Evolutionary conservation across 2,797 vertebrate genomes (phyloP).

Genomic region (Petrocephalus sullivani): DNA sequence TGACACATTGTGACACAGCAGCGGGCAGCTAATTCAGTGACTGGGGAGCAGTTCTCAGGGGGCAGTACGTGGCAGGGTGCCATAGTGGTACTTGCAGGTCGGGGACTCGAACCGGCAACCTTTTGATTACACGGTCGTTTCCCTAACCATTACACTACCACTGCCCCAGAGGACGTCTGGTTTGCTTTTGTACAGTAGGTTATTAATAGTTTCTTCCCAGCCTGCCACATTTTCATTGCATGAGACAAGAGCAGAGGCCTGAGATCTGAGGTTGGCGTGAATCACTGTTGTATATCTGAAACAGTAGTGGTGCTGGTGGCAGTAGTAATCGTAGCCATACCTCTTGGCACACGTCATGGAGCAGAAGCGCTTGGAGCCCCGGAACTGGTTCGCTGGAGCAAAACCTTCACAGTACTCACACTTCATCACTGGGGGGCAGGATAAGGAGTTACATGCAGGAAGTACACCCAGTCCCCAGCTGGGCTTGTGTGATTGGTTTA

Average conservation of each 20-base stretch:
- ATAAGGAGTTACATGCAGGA: neutral
- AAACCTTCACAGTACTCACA: slow-evolving; percentile 92
- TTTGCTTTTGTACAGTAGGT: neutral
- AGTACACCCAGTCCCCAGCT: neutral
- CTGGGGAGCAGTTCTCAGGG: no score
- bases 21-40: no score
- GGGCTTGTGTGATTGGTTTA: no score
- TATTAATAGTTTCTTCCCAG: neutral
- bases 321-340: slow-evolving; percentile 46
- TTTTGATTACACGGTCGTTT: no score
- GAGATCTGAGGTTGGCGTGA: neutral
- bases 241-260: neutral
- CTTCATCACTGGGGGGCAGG: slow-evolving; percentile 66
- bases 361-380: slow-evolving; percentile 93
- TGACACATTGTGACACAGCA: no score
- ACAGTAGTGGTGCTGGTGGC: neutral
- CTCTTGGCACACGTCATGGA: slow-evolving; percentile 96
- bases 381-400: slow-evolving; percentile 86
- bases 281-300: neutral
- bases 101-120: no score
- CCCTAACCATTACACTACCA: no score
- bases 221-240: neutral
- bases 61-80: no score
- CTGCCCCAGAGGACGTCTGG: neutral
- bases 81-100: no score